Base-by-base conservation (phyloP, 2,888 invertebrate species). In the Aplocera efformata region DNA sequence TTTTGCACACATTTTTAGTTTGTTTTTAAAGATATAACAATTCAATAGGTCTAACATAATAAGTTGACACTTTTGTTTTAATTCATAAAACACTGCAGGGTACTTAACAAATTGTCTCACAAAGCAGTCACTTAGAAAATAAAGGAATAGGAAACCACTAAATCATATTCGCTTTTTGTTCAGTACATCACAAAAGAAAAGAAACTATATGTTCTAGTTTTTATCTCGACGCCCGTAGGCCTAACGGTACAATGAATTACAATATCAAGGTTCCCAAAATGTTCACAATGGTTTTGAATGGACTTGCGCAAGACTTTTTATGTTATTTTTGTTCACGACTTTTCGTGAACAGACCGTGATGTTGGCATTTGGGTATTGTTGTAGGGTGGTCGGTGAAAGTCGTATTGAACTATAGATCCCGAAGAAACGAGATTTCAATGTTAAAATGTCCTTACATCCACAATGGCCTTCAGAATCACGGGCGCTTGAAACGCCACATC, bases 371-470 rank as follows among this genome's bases (percentile, higher is more conserved):
- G 46, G 51, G 56, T 51, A 66, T 74, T 79, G 74, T 75, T 61
- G 50, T 40, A 56, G 56, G 82, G 83, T 83, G 85, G 83, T 70
- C 77, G 67, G 83, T 71, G 83, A 84, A 85, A 84, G 81, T 74
- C 48, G 51, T 52, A 58, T 62, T 62, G 55, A 50, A 38, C 37
- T n/a, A n/a, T n/a, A n/a, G 6, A 35, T 28, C 25, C 22, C 28
- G 11, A 22, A 28, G 27, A 7, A 1, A 29, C 50, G 44, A 62
- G 51, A 49, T 51, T 49, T 52, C 42, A 50, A n/a, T n/a, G n/a
- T n/a, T n/a, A n/a, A n/a, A n/a, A n/a, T n/a, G n/a, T n/a, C 49
- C 41, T 54, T 35, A 5, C 13, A 3, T 17, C 13, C 13, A 17
- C 5, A n/a, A n/a, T n/a, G n/a, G n/a, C n/a, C n/a, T n/a, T n/a